Evolutionary conservation across 2,113 vertebrate genomes (phyloP).

Genomic region (Thamnophis sirtalis): DNA sequence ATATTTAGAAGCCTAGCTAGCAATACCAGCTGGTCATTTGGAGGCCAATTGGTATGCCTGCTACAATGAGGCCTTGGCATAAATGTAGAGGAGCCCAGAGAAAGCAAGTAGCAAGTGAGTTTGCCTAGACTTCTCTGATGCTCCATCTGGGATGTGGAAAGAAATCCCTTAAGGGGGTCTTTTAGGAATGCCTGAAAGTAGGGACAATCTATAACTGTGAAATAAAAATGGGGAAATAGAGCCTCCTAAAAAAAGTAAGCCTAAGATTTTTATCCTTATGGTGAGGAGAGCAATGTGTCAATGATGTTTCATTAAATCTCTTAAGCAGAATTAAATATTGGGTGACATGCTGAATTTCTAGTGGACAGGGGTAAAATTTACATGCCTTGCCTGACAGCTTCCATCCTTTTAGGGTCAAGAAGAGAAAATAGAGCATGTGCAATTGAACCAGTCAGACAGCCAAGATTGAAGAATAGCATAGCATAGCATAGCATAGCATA

Average conservation of each 20-base stretch:
- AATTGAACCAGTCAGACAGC: not conserved
- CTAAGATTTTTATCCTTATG: not conserved
- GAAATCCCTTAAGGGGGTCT: not conserved
- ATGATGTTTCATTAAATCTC: not conserved
- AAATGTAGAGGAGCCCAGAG: not conserved
- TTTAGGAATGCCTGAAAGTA: not conserved
- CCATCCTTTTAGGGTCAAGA: not conserved
- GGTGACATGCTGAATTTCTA: not conserved
- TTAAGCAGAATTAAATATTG: not conserved
- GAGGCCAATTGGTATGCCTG: too few relatives aligned
- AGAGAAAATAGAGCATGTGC: not conserved
- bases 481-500: too few relatives aligned
- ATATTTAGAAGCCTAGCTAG: constrained; percentile 8
- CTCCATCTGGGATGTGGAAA: not conserved
- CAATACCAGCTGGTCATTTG: not conserved
- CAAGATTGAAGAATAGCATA: not conserved
- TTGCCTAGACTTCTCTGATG: not conserved
- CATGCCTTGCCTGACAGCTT: not conserved
- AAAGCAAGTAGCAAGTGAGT: not conserved
- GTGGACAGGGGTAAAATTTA: not conserved
- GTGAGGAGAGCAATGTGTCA: not conserved
- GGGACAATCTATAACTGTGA: not conserved
- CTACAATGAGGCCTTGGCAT: not conserved
- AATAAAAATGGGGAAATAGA: not conserved
- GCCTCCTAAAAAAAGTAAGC: not conserved